Base-by-base conservation (phyloP, 2,888 invertebrate genomes). In the Iphiclides podalirius region DNA sequence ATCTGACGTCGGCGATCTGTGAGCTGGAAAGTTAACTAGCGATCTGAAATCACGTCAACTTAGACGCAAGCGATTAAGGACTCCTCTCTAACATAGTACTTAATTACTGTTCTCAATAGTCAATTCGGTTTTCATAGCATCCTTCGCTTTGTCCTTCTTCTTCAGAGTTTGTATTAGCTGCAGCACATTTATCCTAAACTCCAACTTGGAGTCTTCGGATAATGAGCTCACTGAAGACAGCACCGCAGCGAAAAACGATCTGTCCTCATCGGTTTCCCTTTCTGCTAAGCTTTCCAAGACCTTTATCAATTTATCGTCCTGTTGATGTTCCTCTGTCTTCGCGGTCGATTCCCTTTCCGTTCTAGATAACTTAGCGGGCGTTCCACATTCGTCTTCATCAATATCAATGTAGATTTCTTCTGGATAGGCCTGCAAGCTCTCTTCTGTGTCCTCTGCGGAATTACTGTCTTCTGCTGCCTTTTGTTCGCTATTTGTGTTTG, bases 241-340 rank as follows among this genome's bases (percentile, higher is more conserved):
- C 34, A 84, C 72, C 0, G 82, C 81, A 23, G 70, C 77, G 44
- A 84, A 84, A 60, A 83, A 84, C 0, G 81, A 71, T 35, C 75
- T 70, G 33, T 83, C 82, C 39, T 82, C 82, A 16, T 84, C 83
- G 3, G 80, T 77, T 43, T 84, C 83, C 23, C 65, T 75, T n/a
- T 73, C 68, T 31, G 82, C 67, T 20, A 83, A 52, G 46, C 64
- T 75, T 6, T 72, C 68, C 11, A 82, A 65, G 2, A 79, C 59
- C 0, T 67, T 49, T 0, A 75, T 63, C 7, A 79, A 59, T 31
- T 59, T 72, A 11, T 63, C 59, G 3, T 43, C 42, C 1, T 58
- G 53, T 2, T 54, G 52, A 16, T 47, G 38, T 14, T 23, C 2
- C 9, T 14, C 13, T 8, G 26, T 4, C 12, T 14, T 13, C 6